phyloP scores from a whole-genome alignment of 1,140 invertebrate species.

The Eupristina koningsbergeri region DNA sequence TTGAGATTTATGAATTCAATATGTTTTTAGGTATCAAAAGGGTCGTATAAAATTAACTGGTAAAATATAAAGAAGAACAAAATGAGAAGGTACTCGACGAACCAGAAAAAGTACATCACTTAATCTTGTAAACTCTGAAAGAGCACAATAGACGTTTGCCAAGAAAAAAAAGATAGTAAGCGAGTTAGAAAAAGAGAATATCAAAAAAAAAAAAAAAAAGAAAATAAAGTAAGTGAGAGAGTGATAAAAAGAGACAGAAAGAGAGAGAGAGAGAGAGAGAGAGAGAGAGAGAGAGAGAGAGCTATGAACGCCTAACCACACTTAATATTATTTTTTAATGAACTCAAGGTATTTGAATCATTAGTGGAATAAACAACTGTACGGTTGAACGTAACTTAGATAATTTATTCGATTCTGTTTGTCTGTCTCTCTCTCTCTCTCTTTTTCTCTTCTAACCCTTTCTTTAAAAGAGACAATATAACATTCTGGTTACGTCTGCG shows the following conservation, averaged over 20 bases:
- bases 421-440: neutral
- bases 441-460: too few species aligned
- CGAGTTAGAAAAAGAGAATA: neutral
- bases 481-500: neutral
- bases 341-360: slow-evolving; percentile 28
- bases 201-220: neutral
- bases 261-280: neutral
- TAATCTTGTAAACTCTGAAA: slow-evolving; percentile 46
- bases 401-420: neutral
- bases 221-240: neutral
- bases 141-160: slow-evolving; percentile 42
- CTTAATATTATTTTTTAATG: slow-evolving; percentile 47
- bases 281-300: neutral
- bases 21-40: neutral
- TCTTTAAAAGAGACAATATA: slow-evolving; percentile 8
- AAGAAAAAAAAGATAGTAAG: slow-evolving; percentile 21
- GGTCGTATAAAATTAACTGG: slow-evolving; percentile 18
- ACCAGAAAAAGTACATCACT: slow-evolving; percentile 36
- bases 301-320: slow-evolving; percentile 12
- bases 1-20: neutral
- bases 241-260: too few species aligned
- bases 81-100: neutral
- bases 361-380: slow-evolving; percentile 27
- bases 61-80: slow-evolving; percentile 26
- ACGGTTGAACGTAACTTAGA: slow-evolving; percentile 21